Base-by-base conservation (phyloP, 2,113 vertebrate species). In the Hyaena hyaena region DNA sequence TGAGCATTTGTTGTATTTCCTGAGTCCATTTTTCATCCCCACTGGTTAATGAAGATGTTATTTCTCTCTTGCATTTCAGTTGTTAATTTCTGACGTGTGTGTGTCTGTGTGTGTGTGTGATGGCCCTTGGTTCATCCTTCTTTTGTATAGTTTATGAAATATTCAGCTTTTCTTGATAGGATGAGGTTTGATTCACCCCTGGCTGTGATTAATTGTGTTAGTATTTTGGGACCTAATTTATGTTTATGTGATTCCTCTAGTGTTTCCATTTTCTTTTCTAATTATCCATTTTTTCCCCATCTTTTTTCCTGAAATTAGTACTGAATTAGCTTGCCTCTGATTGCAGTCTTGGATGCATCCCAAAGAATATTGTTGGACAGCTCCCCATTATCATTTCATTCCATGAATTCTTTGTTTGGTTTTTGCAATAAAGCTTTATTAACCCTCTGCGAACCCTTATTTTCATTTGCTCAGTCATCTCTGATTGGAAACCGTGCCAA, bases 231-330 rank as follows among this genome's bases (percentile, higher is more conserved):
- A 95, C 89, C 69, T 98, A 98, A 98, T 98, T 98, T 95, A 96
- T 98, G 96, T 97, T 98, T 98, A 96, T 97, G 88, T 55, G 80
- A 97, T 97, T 98, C 88, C 91, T 97, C 96, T 90, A 96, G 95
- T 97, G 95, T 98, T 98, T 96, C 97, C 93, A 97, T 98, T 98
- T 98, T 98, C 97, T 98, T 97, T 97, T 87, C 97, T 97, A 98
- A 98, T 98, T 98, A 97, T 90, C 93, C 87, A 96, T 96, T 97
- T 96, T 86, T 50, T 14, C 85, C 88, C 93, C 81, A 88, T 97
- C 81, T 93, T 97, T 97, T 94, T 88, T 68, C 53, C 90, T 95
- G 91, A 98, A 98, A 98, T 98, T 93, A 98, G 95, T 82, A 94
- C 91, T 93, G 97, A 98, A 97, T 98, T 97, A 97, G 97, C 97